phyloP scores from a whole-genome alignment of 2,888 invertebrate genomes.

The Drosophila neonasuta region DNA sequence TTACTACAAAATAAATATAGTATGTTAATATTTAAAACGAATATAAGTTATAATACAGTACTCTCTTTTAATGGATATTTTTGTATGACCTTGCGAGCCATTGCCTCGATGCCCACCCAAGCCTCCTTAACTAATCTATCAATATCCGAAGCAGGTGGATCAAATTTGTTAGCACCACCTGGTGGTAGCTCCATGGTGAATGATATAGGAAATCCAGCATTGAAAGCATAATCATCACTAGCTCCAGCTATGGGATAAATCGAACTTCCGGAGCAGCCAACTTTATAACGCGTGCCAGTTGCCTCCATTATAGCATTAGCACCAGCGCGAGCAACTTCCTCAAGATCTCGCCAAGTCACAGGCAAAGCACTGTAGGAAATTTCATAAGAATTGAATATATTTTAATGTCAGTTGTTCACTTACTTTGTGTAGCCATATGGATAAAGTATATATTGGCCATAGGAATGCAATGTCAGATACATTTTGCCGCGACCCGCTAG shows the following conservation, averaged over 20 bases:
- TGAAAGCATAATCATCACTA: slow-evolving; percentile 86
- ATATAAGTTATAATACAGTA: not conserved
- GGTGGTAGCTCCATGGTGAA: slow-evolving; percentile 85
- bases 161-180: slow-evolving; percentile 83
- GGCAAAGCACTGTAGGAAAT: slow-evolving; percentile 75
- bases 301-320: slow-evolving; percentile 76
- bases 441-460: slow-evolving; percentile 58
- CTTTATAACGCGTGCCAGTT: slow-evolving; percentile 75
- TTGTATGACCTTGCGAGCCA: slow-evolving; percentile 65
- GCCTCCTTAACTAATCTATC: slow-evolving; percentile 84
- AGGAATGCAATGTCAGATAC: slow-evolving; percentile 73
- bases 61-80: slow-evolving; percentile 56
- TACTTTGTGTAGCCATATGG: not conserved
- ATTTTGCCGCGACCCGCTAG: slow-evolving; percentile 82
- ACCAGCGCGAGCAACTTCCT: slow-evolving; percentile 77
- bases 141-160: slow-evolving; percentile 84
- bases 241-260: slow-evolving; percentile 84
- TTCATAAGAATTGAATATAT: not conserved
- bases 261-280: slow-evolving; percentile 74
- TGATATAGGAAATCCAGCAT: slow-evolving; percentile 62
- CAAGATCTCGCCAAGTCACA: slow-evolving; percentile 80
- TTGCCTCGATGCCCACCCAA: slow-evolving; percentile 82
- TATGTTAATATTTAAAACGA: not conserved
- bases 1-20: too few relatives aligned
- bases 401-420: not conserved